phyloP scores from a whole-genome alignment of 2,113 vertebrate genomes.

The Passer domesticus region DNA sequence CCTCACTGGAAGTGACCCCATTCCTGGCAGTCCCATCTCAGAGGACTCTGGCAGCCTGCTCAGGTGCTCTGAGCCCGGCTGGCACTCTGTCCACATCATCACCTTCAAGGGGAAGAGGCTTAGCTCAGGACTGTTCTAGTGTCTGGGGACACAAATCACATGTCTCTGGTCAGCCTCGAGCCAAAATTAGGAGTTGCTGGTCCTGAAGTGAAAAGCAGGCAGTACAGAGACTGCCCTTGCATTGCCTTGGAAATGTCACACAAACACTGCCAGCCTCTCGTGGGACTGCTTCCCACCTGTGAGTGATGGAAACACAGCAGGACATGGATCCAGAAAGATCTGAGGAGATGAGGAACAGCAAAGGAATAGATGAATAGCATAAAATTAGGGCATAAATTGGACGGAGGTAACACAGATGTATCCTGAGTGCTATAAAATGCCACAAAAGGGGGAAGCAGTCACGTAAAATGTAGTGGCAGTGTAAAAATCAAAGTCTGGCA shows the following conservation, averaged over 20 bases:
- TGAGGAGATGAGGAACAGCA: background rate
- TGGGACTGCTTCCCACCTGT: background rate
- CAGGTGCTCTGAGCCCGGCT: background rate
- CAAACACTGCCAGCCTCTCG: background rate
- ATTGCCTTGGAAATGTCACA: background rate
- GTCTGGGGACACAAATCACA: background rate
- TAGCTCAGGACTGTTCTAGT: background rate
- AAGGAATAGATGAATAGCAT: background rate
- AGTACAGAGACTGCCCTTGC: background rate
- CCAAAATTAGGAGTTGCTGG: background rate
- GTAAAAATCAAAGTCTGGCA: constrained; percentile 41
- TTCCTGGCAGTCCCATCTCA: background rate
- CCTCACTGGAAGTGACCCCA: background rate
- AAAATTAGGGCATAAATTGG: background rate
- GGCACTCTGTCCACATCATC: background rate
- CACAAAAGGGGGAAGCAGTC: background rate
- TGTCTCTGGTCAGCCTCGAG: background rate
- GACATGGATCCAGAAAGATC: background rate
- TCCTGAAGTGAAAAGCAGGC: background rate
- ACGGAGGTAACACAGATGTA: background rate
- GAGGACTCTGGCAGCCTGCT: background rate
- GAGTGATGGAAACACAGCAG: background rate
- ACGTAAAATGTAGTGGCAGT: background rate
- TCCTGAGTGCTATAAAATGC: background rate
- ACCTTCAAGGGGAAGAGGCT: background rate